Conservation (phyloP, 1,140 invertebrate species). For the Pararge aegeria region DNA sequence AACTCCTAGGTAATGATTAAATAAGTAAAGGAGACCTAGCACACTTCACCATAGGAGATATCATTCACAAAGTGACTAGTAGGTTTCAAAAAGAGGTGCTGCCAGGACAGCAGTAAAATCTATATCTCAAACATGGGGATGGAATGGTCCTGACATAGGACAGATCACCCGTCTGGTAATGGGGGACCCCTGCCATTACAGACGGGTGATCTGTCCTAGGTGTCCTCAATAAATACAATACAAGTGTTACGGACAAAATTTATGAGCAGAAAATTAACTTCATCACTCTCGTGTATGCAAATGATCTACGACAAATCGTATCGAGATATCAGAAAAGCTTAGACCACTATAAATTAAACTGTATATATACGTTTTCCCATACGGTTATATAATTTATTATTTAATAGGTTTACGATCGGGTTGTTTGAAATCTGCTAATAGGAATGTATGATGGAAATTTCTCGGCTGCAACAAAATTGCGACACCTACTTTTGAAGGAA, state of each 20-base stretch:
- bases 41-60: too few species aligned
- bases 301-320: slow-evolving; percentile 6
- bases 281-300: slow-evolving; percentile 4
- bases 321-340: slow-evolving; percentile 6
- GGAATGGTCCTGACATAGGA: too few species aligned
- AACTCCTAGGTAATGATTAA: too few species aligned
- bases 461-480: slow-evolving; percentile 37
- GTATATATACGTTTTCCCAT: too few species aligned
- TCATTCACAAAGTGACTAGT: too few species aligned
- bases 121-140: too few species aligned
- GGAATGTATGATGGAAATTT: slow-evolving; percentile 4
- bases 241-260: slow-evolving; percentile 2
- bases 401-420: not conserved
- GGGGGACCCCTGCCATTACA: not conserved
- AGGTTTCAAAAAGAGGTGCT: too few species aligned
- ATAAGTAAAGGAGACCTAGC: too few species aligned
- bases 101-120: too few species aligned
- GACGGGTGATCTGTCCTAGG: too few species aligned
- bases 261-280: slow-evolving; percentile 2
- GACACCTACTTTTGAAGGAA: slow-evolving; percentile 43
- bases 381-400: slow-evolving; percentile 8
- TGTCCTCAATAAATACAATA: slow-evolving; percentile 1
- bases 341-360: slow-evolving; percentile 2
- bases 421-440: slow-evolving; percentile 3
- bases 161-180: too few species aligned